These are phyloP conservation scores for Piaya cayana DNA, from an alignment of 2,113 vertebrate genomes.

Conservation along the genomic window DNA sequence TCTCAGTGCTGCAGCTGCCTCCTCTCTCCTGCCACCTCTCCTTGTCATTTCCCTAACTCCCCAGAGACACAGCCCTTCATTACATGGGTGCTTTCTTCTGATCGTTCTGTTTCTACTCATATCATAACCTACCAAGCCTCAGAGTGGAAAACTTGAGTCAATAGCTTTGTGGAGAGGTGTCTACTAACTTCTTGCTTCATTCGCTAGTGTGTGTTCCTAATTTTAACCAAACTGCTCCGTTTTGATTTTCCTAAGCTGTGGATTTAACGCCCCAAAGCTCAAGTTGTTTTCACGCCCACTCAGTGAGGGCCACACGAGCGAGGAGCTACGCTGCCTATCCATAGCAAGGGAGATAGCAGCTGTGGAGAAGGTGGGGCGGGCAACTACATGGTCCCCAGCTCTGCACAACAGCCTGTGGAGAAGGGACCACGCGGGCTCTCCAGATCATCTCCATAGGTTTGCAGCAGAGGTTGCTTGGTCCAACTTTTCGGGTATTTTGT, in stretches of 20 bases:
- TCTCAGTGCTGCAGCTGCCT: not conserved
- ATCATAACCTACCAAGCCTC: not conserved
- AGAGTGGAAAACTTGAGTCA: slow-evolving; percentile 35
- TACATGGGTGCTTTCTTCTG: not conserved
- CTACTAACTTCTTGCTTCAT: not conserved
- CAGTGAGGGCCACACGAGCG: not conserved
- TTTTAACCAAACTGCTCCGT: slow-evolving; percentile 39
- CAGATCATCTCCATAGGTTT: not conserved
- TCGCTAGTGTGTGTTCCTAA: not conserved
- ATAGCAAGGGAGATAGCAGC: not conserved
- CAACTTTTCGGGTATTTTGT: not conserved
- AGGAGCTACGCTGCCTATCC: not conserved
- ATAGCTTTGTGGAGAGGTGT: slow-evolving; percentile 5
- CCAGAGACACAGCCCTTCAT: not conserved
- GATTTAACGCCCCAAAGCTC: not conserved
- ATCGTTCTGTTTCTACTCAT: not conserved
- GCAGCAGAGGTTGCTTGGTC: not conserved
- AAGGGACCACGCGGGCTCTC: rapidly evolving
- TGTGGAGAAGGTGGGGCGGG: not conserved
- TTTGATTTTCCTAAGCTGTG: slow-evolving; percentile 42
- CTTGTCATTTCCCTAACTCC: not conserved
- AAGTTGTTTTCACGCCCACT: slow-evolving; percentile 30
- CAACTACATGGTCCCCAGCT: not conserved
- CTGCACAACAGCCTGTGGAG: rapidly evolving
- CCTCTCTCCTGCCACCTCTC: not conserved